Percentiles rank a stretch among this genome's conserved stretches.
Evolutionary conservation across 2,797 vertebrate genomes (phyloP).

Genomic region (Psittacula derbiana): DNA sequence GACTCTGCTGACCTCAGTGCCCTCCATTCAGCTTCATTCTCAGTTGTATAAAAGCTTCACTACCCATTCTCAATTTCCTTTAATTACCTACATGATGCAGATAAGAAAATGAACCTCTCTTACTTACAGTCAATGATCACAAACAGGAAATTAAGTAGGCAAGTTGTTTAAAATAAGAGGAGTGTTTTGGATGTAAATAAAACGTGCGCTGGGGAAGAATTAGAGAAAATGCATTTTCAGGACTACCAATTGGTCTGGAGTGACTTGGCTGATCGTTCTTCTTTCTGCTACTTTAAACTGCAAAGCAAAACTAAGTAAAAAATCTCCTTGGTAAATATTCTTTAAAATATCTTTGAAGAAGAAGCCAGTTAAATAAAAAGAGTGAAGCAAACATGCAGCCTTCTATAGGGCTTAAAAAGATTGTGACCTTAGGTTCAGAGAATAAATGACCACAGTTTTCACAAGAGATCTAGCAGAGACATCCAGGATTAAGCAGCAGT

Average conservation of each 20-base stretch:
- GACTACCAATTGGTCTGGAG: neutral
- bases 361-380: slow-evolving; percentile 67
- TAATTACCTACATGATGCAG: slow-evolving; percentile 90
- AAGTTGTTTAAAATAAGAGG: slow-evolving; percentile 80
- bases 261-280: slow-evolving; percentile 39
- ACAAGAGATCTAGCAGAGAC: slow-evolving; percentile 65
- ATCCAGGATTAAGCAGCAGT: slow-evolving; percentile 71
- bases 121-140: slow-evolving; percentile 79
- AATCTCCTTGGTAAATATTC: slow-evolving; percentile 75
- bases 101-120: slow-evolving; percentile 90
- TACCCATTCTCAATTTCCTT: slow-evolving; percentile 88
- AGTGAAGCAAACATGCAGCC: slow-evolving; percentile 68
- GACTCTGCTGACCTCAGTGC: slow-evolving; percentile 79
- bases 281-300: slow-evolving; percentile 66
- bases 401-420: slow-evolving; percentile 76
- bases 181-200: slow-evolving; percentile 76
- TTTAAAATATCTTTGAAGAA: slow-evolving; percentile 71
- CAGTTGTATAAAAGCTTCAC: slow-evolving; percentile 85
- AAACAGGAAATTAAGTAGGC: slow-evolving; percentile 84
- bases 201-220: slow-evolving; percentile 63
- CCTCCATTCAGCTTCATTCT: slow-evolving; percentile 85
- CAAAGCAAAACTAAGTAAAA: slow-evolving; percentile 64
- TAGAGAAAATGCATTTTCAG: slow-evolving; percentile 34
- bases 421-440: slow-evolving; percentile 73
- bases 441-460: slow-evolving; percentile 73